phyloP scores from a whole-genome alignment of 2,113 vertebrate species.

The Oryzias celebensis region DNA sequence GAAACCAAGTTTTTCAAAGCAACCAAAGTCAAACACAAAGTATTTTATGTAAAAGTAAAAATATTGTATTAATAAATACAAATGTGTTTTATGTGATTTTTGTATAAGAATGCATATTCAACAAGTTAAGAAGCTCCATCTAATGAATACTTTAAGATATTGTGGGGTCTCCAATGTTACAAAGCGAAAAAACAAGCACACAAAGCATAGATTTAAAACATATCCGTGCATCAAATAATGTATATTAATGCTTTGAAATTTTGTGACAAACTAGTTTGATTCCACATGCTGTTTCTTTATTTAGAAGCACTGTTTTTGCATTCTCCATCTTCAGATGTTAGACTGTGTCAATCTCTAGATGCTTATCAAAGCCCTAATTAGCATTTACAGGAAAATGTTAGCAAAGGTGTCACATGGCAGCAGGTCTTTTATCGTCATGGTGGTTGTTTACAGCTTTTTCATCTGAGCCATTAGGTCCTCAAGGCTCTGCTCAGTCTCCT shows the following conservation, averaged over 20 bases:
- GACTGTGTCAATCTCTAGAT: neutral
- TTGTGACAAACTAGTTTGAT: constrained; percentile 42
- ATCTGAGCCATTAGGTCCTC: constrained; percentile 96
- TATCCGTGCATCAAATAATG: too few species aligned
- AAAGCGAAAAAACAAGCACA: too few species aligned
- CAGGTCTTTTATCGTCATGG: neutral
- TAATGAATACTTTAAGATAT: constrained; percentile 69
- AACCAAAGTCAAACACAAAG: too few species aligned
- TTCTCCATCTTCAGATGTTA: neutral
- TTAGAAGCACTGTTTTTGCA: constrained; percentile 32
- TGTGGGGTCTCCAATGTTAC: too few species aligned
- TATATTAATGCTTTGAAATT: too few species aligned
- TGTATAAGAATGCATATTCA: constrained; percentile 19
- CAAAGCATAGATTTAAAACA: too few species aligned
- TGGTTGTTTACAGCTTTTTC: constrained; percentile 83
- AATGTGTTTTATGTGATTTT: constrained; percentile 6
- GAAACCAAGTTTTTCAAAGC: neutral
- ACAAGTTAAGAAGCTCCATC: constrained; percentile 13
- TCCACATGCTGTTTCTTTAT: neutral
- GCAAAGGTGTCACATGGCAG: constrained; percentile 4
- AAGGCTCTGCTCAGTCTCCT: constrained; percentile 88
- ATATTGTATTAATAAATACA: too few species aligned
- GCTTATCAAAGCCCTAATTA: neutral
- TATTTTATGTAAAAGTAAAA: too few species aligned
- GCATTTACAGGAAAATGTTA: constrained; percentile 9